phyloP scores from a whole-genome alignment of 2,797 vertebrate species.

The Tapirus indicus region DNA sequence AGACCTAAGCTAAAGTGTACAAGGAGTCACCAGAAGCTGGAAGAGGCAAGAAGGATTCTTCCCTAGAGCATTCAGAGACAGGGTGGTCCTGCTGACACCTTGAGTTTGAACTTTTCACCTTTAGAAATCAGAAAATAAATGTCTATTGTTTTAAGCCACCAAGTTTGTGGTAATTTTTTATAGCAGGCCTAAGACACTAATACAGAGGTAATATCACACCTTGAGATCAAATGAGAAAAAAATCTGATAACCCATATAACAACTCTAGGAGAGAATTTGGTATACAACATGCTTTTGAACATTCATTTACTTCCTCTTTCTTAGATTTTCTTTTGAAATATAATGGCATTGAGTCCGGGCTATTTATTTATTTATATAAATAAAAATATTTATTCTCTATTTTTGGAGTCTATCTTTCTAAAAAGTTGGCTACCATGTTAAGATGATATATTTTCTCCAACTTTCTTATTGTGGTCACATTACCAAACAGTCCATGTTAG shows the following conservation, averaged over 20 bases:
- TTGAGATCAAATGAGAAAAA: background rate
- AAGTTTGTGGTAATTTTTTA: background rate
- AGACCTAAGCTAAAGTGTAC: background rate
- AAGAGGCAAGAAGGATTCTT: background rate
- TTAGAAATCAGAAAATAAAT: background rate
- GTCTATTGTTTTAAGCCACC: background rate
- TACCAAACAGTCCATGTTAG: background rate
- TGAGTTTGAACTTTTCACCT: background rate
- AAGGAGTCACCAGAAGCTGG: background rate
- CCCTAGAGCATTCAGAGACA: background rate
- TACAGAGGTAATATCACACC: background rate
- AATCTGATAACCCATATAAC: background rate
- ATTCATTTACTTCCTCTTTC: background rate
- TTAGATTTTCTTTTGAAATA: background rate
- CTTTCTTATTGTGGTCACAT: background rate
- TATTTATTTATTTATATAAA: too few species aligned
- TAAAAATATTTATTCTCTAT: too few species aligned
- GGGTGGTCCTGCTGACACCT: fast-evolving
- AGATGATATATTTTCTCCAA: background rate
- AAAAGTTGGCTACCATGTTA: background rate
- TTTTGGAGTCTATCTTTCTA: background rate
- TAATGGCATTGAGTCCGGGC: background rate
- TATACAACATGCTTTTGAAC: background rate
- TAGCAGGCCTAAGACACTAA: background rate
- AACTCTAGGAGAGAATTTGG: background rate